Evolutionary conservation across 1,140 invertebrate species (phyloP), one percentile per base, ranked within the genome.

Genomic region (Triops cancriformis): DNA sequence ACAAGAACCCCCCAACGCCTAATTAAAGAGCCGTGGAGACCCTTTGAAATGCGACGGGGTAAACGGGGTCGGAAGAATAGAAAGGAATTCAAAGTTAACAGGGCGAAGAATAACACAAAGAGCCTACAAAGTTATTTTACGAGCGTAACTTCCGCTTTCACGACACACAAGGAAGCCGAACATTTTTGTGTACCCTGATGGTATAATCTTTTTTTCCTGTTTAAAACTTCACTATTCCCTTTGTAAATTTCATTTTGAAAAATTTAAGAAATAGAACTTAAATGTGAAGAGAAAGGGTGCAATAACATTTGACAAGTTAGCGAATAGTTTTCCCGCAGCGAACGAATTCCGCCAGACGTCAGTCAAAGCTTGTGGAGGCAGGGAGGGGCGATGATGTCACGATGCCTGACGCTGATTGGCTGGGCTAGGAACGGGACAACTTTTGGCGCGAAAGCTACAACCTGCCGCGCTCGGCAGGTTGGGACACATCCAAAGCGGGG

Each of bases 391-490:
- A 64, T 64, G 51, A 64, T 14, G 51, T 64, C 51, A 64, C 14
- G 0, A 6, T 64, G 2, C 9, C 5, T n/a, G 14, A 2, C 51
- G 51, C 3, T 64, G 18, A 64, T 64, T 64, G 51, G 51, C 23
- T 18, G 51, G 51, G 18, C 51, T 23, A 64, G 23, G 23, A 64
- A 64, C 18, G 51, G 14, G 18, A 5, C 51, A 18, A 23, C 23
- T 64, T 64, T 64, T 64, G 51, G 51, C 51, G 51, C 18, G 51
- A 64, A 64, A 64, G 51, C 51, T 64, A 64, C 14, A 23, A 64
- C 78, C 43, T 45, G 78, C 18, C 74, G 64, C 78, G 28, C 31
- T 72, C 26, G 18, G 76, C 73, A 23, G 74, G 77, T 31, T 79
- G 51, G 23, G 51, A 23, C 6, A 64, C 11, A 11, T 45, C 51